Conservation (phyloP, 2,888 invertebrate genomes). For the Ernsta delagoae region DNA sequence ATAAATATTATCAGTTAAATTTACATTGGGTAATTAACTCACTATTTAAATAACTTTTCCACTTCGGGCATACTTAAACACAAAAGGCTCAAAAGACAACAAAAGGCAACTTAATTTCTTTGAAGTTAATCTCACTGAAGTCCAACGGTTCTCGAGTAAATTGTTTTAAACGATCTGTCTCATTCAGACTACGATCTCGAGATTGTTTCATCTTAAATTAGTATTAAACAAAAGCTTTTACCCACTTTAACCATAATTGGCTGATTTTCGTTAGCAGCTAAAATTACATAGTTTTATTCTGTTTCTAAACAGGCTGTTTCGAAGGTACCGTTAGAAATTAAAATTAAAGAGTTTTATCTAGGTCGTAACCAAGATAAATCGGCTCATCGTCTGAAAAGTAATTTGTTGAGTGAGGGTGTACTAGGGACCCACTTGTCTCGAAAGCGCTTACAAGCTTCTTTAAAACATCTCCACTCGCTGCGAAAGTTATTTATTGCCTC, state of each 20-base stretch:
- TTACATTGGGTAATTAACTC: slow-evolving; percentile 39
- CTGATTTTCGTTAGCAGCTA: neutral
- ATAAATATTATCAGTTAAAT: neutral
- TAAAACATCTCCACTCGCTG: slow-evolving; percentile 44
- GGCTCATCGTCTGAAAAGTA: slow-evolving; percentile 40
- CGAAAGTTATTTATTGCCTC: slow-evolving; percentile 57
- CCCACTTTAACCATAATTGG: slow-evolving; percentile 27
- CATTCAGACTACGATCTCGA: slow-evolving; percentile 39
- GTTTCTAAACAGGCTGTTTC: neutral
- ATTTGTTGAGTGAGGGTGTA: slow-evolving; percentile 40
- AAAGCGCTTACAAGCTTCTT: slow-evolving; percentile 40
- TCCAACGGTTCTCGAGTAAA: slow-evolving; percentile 43
- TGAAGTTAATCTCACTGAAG: slow-evolving; percentile 54
- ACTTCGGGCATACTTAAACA: slow-evolving; percentile 44
- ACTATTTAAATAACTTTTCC: slow-evolving; percentile 40
- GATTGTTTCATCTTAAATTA: slow-evolving; percentile 26
- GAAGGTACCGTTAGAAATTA: neutral
- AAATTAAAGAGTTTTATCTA: slow-evolving; percentile 10
- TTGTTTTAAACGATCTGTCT: slow-evolving; percentile 51
- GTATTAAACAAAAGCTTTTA: slow-evolving; percentile 27
- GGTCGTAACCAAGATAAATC: slow-evolving; percentile 33
- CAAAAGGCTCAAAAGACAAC: slow-evolving; percentile 52
- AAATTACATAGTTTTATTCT: neutral
- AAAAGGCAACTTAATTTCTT: slow-evolving; percentile 53
- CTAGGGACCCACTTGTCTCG: slow-evolving; percentile 42